phyloP scores from a whole-genome alignment of 2,797 vertebrate species.

The Pipistrellus nathusii region DNA sequence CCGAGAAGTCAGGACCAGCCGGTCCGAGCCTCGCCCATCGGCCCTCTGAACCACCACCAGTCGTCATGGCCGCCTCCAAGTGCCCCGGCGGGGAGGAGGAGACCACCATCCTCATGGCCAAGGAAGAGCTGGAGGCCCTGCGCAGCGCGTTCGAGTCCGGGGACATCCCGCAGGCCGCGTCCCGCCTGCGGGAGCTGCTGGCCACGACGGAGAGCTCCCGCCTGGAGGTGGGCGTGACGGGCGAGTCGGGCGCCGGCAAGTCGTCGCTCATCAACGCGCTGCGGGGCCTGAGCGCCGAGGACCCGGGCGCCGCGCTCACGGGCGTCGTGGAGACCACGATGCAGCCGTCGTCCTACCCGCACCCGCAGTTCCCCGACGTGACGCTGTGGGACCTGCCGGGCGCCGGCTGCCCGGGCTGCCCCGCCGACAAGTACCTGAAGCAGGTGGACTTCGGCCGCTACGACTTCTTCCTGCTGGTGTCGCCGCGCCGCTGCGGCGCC shows the following conservation, averaged over 20 bases:
- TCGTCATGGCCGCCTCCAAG: slow-evolving; percentile 73
- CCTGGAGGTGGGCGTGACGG: slow-evolving; percentile 83
- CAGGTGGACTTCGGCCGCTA: slow-evolving; percentile 85
- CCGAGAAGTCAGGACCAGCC: slow-evolving; percentile 36
- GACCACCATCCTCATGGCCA: slow-evolving; percentile 85
- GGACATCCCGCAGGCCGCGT: slow-evolving; percentile 82
- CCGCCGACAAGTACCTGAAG: slow-evolving; percentile 86
- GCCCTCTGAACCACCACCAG: not conserved
- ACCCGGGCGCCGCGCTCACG: slow-evolving; percentile 77
- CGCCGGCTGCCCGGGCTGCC: slow-evolving; percentile 85
- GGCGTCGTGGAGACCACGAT: slow-evolving; percentile 83
- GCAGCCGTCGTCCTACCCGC: slow-evolving; percentile 82
- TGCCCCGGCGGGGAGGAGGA: slow-evolving; percentile 70
- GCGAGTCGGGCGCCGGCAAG: slow-evolving; percentile 82
- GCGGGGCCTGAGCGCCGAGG: slow-evolving; percentile 79
- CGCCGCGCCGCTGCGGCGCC: slow-evolving; percentile 84
- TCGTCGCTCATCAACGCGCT: slow-evolving; percentile 86
- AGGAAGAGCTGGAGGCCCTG: slow-evolving; percentile 86
- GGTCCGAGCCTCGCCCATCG: slow-evolving; percentile 34
- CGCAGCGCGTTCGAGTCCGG: slow-evolving; percentile 79
- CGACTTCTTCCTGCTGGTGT: slow-evolving; percentile 89
- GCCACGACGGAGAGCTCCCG: slow-evolving; percentile 71
- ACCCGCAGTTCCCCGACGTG: slow-evolving; percentile 86
- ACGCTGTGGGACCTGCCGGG: slow-evolving; percentile 90
- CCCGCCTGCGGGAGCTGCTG: slow-evolving; percentile 82